phyloP scores from a whole-genome alignment of 30 jellyfish, hydroid and myxozoan species.

The Cassiopea andromeda region DNA sequence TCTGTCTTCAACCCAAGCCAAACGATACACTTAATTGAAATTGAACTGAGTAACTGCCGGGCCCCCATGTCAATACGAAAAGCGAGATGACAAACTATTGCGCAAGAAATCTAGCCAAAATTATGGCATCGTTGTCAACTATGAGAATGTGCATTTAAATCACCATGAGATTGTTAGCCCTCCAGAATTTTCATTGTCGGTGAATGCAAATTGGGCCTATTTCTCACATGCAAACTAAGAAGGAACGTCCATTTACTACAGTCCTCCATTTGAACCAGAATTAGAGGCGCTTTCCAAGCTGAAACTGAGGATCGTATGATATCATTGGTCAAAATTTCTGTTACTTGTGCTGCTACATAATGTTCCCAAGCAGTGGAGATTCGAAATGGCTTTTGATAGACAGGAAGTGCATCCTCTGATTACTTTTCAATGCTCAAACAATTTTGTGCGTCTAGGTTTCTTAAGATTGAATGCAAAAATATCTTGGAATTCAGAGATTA shows the following conservation, averaged over 20 bases:
- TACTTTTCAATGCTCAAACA: slow-evolving; percentile 8
- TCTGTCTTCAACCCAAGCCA: too few species aligned
- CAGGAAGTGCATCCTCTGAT: slow-evolving; percentile 27
- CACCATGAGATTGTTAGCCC: too few species aligned
- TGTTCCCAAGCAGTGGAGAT: slow-evolving; percentile 6
- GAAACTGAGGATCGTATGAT: slow-evolving; percentile 27
- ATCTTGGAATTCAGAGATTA: background rate
- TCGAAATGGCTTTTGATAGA: slow-evolving; percentile 14
- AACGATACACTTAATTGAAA: too few species aligned
- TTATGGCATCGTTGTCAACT: too few species aligned
- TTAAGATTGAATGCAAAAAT: background rate
- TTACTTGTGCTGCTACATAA: background rate
- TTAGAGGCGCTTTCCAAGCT: slow-evolving; percentile 55
- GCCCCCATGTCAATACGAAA: too few species aligned
- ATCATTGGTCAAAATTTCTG: slow-evolving; percentile 13
- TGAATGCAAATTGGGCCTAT: too few species aligned
- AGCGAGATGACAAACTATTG: too few species aligned
- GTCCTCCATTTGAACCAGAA: slow-evolving; percentile 15
- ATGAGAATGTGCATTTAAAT: too few species aligned
- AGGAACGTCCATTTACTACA: background rate
- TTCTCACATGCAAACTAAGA: too few species aligned
- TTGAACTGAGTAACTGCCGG: too few species aligned
- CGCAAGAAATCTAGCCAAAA: too few species aligned
- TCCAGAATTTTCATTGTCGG: too few species aligned
- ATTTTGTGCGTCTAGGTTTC: background rate